These are phyloP conservation scores for Papilio helenus DNA, from an alignment of 1,140 invertebrate genomes.

Conservation along the genomic window DNA sequence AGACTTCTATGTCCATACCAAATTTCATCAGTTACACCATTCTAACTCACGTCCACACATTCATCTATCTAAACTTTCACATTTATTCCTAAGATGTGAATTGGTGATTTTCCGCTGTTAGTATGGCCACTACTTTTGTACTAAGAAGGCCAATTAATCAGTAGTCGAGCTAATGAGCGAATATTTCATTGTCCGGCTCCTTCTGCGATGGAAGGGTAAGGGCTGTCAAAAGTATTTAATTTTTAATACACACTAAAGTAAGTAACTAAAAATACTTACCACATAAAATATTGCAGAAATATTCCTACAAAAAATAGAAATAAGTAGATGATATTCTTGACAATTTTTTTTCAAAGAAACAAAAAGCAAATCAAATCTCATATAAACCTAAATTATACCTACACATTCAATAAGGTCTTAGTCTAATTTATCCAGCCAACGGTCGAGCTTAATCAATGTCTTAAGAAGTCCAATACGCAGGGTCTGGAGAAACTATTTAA, in stretches of 20 bases:
- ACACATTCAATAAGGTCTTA: slow-evolving; percentile 34
- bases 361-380: background rate
- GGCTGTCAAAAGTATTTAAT: slow-evolving; percentile 62
- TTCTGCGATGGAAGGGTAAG: slow-evolving; percentile 69
- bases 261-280: too few species aligned
- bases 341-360: background rate
- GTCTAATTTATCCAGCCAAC: slow-evolving; percentile 45
- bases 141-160: slow-evolving; percentile 81
- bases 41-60: too few species aligned
- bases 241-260: background rate
- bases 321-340: background rate
- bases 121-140: slow-evolving; percentile 42
- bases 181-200: slow-evolving; percentile 80
- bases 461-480: slow-evolving; percentile 58
- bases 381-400: background rate
- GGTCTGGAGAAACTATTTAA: slow-evolving; percentile 74
- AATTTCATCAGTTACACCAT: too few species aligned
- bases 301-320: too few species aligned
- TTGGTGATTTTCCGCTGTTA: slow-evolving; percentile 47
- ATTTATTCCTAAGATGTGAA: background rate
- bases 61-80: too few species aligned
- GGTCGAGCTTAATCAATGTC: slow-evolving; percentile 53
- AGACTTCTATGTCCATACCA: too few species aligned
- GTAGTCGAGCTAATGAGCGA: slow-evolving; percentile 77
- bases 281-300: too few species aligned